These are phyloP conservation scores for Pogona vitticeps DNA, from an alignment of 2,113 vertebrate species.

Conservation along the genomic window DNA sequence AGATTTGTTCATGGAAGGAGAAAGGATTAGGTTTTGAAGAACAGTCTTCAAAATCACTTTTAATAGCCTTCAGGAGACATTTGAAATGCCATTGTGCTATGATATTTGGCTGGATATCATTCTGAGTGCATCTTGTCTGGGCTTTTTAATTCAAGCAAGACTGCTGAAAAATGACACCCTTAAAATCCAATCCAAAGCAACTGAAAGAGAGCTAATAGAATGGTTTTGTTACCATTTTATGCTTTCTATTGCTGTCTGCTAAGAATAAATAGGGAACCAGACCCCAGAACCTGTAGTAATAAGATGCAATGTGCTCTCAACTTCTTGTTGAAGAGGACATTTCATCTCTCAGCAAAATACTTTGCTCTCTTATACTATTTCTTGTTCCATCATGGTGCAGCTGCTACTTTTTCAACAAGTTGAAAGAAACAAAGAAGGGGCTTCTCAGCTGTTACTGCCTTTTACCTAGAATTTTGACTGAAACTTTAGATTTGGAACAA, in stretches of 20 bases:
- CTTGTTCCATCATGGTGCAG: background rate
- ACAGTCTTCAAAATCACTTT: background rate
- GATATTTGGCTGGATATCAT: constrained; percentile 14
- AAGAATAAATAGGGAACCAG: background rate
- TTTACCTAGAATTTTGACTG: background rate
- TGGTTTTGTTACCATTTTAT: constrained; percentile 11
- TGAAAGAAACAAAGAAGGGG: background rate
- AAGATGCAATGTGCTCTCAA: background rate
- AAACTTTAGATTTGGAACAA: background rate
- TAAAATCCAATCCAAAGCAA: constrained; percentile 31
- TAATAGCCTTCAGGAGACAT: constrained; percentile 26
- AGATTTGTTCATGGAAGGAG: constrained; percentile 15
- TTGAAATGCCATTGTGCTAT: constrained; percentile 23
- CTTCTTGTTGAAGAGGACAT: background rate
- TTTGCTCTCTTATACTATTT: background rate
- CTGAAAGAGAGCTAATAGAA: constrained; percentile 21
- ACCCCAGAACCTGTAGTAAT: background rate
- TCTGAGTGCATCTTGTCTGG: constrained; percentile 2
- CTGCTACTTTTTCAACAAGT: background rate
- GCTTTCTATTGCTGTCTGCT: background rate
- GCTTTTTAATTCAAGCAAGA: constrained; percentile 25
- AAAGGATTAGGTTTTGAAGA: constrained; percentile 22
- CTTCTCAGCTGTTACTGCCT: background rate
- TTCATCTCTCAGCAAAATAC: background rate
- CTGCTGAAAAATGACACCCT: constrained; percentile 19